phyloP scores from a whole-genome alignment of 2,797 vertebrate genomes.

The Chiroxiphia lanceolata region DNA sequence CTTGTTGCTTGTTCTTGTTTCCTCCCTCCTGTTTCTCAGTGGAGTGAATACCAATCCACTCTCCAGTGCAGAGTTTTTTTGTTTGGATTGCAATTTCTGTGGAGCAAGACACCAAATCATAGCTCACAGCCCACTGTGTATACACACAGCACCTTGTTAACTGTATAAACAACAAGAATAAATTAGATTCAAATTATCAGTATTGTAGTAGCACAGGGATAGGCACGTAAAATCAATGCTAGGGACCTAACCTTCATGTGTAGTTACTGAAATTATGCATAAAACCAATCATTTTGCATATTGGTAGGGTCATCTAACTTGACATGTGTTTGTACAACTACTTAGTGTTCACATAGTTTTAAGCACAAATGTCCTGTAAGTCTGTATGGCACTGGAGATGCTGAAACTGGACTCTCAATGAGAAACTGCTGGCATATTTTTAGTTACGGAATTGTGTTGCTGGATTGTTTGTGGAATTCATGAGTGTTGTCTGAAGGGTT shows the following conservation, averaged over 20 bases:
- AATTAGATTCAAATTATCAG: not conserved
- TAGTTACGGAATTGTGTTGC: not conserved
- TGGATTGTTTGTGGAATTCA: not conserved
- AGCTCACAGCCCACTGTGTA: not conserved
- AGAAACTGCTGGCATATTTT: not conserved
- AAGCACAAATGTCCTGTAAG: not conserved
- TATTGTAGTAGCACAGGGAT: not conserved
- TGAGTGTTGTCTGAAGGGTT: not conserved
- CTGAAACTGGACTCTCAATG: not conserved
- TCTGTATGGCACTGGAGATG: not conserved
- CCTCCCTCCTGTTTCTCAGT: not conserved
- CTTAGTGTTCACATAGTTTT: not conserved
- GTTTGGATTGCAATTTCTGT: not conserved
- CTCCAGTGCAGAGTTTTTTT: not conserved
- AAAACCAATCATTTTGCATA: not conserved
- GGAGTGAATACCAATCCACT: not conserved
- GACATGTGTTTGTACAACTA: not conserved
- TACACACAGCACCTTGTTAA: not conserved
- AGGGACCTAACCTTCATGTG: not conserved
- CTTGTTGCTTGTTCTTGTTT: not conserved
- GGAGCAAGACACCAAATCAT: not conserved
- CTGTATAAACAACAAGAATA: not conserved
- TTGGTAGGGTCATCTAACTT: not conserved
- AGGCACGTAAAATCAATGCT: not conserved
- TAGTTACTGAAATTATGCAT: conserved; percentile 4